These are phyloP conservation scores for Menura novaehollandiae DNA, from an alignment of 2,113 vertebrate genomes.

Conservation along the genomic window DNA sequence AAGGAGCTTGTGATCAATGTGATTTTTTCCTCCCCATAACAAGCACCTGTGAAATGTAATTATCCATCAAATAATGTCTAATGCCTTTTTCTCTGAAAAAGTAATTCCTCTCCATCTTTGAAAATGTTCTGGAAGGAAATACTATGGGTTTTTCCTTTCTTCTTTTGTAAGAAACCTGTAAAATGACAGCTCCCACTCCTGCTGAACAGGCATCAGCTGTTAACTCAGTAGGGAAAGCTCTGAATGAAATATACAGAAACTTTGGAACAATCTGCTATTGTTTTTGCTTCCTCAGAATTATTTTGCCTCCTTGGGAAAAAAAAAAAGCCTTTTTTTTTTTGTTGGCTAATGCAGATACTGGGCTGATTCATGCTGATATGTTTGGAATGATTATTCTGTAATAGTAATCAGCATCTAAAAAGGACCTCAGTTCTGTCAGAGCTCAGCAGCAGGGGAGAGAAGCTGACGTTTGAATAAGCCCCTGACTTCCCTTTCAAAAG, in stretches of 20 bases:
- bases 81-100: slow-evolving; percentile 21
- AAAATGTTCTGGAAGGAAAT: slow-evolving; percentile 37
- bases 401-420: slow-evolving; percentile 30
- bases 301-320: neutral
- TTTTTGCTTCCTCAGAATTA: slow-evolving; percentile 34
- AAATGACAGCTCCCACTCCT: slow-evolving; percentile 30
- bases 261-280: neutral
- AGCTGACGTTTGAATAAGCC: neutral
- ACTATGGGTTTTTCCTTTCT: slow-evolving; percentile 23
- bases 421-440: neutral
- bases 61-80: slow-evolving; percentile 31
- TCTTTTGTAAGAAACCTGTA: slow-evolving; percentile 17
- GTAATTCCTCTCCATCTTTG: slow-evolving; percentile 9
- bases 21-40: neutral
- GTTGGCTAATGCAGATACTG: slow-evolving; percentile 1
- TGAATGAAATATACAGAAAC: slow-evolving; percentile 21
- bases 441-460: neutral
- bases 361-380: neutral
- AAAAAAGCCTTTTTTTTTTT: neutral
- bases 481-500: neutral
- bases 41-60: slow-evolving; percentile 15
- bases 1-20: neutral
- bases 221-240: slow-evolving; percentile 27
- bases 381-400: slow-evolving; percentile 20
- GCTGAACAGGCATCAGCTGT: slow-evolving; percentile 9